Conservation (phyloP, 2,113 vertebrate genomes). For the Pluvianellus socialis region DNA sequence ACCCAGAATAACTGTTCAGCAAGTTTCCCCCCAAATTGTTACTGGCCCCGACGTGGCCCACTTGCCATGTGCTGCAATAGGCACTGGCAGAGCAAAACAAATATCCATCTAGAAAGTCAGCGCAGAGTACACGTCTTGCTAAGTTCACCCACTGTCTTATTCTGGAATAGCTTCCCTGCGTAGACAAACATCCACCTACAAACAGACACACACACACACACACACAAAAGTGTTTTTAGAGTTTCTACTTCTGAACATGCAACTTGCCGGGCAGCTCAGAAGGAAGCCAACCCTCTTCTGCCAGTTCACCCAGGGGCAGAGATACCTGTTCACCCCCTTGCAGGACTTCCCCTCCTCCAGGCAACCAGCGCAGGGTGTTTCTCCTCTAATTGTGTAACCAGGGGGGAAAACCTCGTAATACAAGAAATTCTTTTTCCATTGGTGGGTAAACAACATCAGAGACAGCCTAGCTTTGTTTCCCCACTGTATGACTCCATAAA, state of each 20-base stretch:
- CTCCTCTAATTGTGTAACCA: neutral
- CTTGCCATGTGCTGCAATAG: neutral
- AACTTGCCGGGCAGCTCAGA: neutral
- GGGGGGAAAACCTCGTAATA: neutral
- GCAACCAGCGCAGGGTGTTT: neutral
- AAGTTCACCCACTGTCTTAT: neutral
- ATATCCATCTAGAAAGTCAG: neutral
- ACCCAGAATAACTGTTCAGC: neutral
- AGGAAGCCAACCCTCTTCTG: neutral
- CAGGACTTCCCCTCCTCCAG: neutral
- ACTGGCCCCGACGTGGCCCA: fast-evolving
- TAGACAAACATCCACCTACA: neutral
- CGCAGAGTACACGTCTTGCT: too few species aligned
- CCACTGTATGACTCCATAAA: neutral
- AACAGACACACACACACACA: neutral
- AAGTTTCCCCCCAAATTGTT: fast-evolving
- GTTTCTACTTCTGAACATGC: neutral
- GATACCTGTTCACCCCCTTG: neutral
- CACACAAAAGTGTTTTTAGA: neutral
- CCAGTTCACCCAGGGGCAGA: too few species aligned
- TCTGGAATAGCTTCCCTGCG: neutral
- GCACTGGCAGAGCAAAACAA: too few species aligned
- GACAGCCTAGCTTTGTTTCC: neutral
- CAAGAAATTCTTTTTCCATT: neutral
- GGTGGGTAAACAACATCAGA: neutral